Base-by-base conservation (phyloP, 2,113 vertebrate genomes). In the Struthio camelus region DNA sequence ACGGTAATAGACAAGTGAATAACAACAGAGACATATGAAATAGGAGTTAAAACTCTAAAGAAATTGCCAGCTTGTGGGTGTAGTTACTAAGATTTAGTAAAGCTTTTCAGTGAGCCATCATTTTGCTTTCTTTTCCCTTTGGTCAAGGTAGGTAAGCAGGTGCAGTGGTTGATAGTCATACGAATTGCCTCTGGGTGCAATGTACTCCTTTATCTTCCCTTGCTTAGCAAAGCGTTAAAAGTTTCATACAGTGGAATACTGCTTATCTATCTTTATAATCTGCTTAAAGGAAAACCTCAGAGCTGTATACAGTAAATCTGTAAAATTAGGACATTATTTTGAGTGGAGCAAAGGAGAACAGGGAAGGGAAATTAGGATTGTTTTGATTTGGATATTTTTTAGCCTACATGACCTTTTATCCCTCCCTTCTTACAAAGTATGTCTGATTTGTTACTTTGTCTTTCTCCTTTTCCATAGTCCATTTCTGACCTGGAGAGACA, bases 401-500 rank as follows among this genome's bases (percentile, higher is more conserved):
- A 94, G 51, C 54, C 95, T 95, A 77, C 18, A 7, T 95, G 83
- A 94, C 66, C 70, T 90, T 93, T 42, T 96, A 86, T 97, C 86
- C 70, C 76, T 93, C 42, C 61, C 89, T 97, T 93, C 93, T 97
- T 75, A 86, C 96, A 94, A 96, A 96, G 97, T 92, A 86, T 97
- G 69, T 96, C 89, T 96, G n/a, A 93, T 84, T 53, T 97, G 72
- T 97, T 56, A 89, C 94, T 98, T 97, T 97, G 80, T 98, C 92
- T 98, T 97, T 95, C 87, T 79, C 59, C 36, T 94, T 85, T 97
- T 96, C 93, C 95, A 36, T 96, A 99, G 99, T 98, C 97, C 99
- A 89, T 98, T 98, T 97, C 97, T 99, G 96, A 98, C 99, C 81
- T 99, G 99, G 99, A 98, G 99, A 97, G 99, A 99, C 71, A 98